These are phyloP conservation scores for Sebastolobus alascanus DNA, from an alignment of 2,797 vertebrate genomes.

Conservation along the genomic window DNA sequence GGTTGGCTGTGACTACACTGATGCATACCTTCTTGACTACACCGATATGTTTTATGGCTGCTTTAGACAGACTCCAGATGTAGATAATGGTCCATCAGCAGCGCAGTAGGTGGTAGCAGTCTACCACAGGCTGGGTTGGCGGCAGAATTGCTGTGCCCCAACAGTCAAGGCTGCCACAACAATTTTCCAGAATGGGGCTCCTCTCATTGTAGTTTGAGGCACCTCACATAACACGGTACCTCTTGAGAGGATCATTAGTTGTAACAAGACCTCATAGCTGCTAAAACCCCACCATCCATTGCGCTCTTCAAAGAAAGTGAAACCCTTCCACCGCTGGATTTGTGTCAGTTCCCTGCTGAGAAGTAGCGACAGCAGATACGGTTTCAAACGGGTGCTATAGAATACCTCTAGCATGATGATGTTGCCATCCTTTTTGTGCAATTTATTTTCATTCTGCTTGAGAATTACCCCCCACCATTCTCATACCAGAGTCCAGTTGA, in stretches of 20 bases:
- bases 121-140: conserved; percentile 11
- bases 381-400: conserved; percentile 83
- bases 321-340: conserved; percentile 74
- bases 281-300: conserved; percentile 63
- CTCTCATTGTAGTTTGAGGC: conserved; percentile 40
- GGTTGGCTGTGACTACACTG: no score
- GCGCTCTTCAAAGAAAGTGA: conserved; percentile 86
- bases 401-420: conserved; percentile 81
- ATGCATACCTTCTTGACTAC: neutral
- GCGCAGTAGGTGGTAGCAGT: conserved; percentile 29
- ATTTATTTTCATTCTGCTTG: conserved; percentile 33
- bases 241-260: conserved; percentile 81
- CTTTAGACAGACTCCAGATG: conserved; percentile 10
- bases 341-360: conserved; percentile 82
- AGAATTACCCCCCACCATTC: conserved; percentile 1
- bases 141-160: conserved; percentile 26
- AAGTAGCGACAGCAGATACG: conserved; percentile 79
- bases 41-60: neutral
- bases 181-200: conserved; percentile 49
- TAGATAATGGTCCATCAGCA: conserved; percentile 24
- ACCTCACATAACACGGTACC: conserved; percentile 39
- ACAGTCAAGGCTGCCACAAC: conserved; percentile 57
- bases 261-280: conserved; percentile 77
- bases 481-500: conserved; percentile 23
- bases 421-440: conserved; percentile 30